A percentile compares a stretch with the other conserved stretches of the same genome.
These are phyloP conservation scores for Monodelphis domestica DNA, from an alignment of 2,797 vertebrate species.

Conservation along the genomic window DNA sequence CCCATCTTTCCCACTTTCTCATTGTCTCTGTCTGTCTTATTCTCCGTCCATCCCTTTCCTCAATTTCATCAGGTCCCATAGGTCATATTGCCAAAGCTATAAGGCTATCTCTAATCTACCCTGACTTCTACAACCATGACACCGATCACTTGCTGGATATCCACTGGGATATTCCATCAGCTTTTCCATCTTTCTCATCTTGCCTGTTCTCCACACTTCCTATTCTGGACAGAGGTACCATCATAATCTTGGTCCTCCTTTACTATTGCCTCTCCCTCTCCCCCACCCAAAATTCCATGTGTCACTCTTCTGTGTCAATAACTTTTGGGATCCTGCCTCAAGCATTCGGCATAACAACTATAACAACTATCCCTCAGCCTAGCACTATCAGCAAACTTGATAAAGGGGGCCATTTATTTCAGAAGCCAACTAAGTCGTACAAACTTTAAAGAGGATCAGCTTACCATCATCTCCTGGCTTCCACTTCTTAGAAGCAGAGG, in stretches of 20 bases:
- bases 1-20: too few relatives aligned
- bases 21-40: too few relatives aligned
- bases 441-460: not conserved
- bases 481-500: not conserved
- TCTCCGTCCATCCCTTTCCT: not conserved
- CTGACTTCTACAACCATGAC: not conserved
- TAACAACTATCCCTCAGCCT: not conserved
- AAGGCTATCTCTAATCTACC: not conserved
- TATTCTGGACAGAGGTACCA: not conserved
- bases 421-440: not conserved
- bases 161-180: not conserved
- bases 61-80: not conserved
- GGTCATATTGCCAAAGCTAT: not conserved
- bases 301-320: not conserved
- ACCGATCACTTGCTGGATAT: not conserved
- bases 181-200: not conserved
- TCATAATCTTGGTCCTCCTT: not conserved
- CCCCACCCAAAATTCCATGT: not conserved
- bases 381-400: not conserved
- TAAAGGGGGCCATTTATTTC: not conserved
- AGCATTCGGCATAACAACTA: not conserved
- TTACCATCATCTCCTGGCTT: too few relatives aligned
- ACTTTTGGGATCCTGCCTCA: not conserved
- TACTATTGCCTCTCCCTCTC: not conserved
- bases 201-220: not conserved